Percentiles rank a stretch among this genome's conserved stretches.
Evolutionary conservation across 2,113 vertebrate genomes (phyloP).

Genomic region (Corythornis vintsioides): DNA sequence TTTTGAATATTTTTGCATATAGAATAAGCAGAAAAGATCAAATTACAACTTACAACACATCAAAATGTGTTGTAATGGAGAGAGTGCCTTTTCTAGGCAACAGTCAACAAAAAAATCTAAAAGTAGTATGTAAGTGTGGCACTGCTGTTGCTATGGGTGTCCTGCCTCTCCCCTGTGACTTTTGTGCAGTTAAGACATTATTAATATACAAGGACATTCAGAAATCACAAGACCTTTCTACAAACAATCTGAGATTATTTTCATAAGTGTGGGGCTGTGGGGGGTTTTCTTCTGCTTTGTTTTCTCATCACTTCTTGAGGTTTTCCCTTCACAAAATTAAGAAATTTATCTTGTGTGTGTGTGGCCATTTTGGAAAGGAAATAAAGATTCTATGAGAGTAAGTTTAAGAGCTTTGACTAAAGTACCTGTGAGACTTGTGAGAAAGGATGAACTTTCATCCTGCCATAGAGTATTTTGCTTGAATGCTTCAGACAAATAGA

Average conservation of each 20-base stretch:
- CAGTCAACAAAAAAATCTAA: not conserved
- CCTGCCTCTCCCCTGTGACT: not conserved
- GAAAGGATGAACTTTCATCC: not conserved
- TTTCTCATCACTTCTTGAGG: not conserved
- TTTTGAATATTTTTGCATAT: constrained; percentile 18
- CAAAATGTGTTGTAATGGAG: not conserved
- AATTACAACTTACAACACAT: not conserved
- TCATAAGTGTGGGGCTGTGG: not conserved
- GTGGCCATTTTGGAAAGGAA: not conserved
- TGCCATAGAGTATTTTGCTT: not conserved
- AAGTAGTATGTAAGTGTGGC: not conserved
- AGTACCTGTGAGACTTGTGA: not conserved
- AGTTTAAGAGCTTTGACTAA: not conserved
- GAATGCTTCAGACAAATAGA: not conserved
- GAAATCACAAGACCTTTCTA: not conserved
- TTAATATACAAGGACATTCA: not conserved
- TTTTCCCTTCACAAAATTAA: not conserved
- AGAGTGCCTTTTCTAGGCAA: not conserved
- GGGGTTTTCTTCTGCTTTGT: not conserved
- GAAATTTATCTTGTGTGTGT: not conserved
- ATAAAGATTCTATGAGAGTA: not conserved
- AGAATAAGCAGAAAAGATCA: not conserved
- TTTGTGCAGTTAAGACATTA: not conserved
- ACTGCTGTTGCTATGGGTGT: not conserved
- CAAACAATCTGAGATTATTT: not conserved